Evolutionary conservation across 2,113 vertebrate species (phyloP).

Genomic region (Nibea coibor): DNA sequence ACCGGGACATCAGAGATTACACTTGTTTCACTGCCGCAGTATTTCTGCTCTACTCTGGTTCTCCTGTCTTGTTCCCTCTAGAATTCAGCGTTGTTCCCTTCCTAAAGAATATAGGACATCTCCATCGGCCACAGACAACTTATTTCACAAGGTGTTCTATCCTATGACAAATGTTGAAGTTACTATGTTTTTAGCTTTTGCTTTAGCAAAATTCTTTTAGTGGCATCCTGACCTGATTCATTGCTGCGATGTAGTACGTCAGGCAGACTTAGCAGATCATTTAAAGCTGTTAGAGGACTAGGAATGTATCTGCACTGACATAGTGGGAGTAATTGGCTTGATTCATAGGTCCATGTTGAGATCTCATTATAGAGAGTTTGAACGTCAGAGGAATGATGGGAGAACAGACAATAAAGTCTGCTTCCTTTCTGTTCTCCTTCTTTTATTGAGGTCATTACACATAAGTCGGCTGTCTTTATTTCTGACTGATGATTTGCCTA

Average conservation of each 20-base stretch:
- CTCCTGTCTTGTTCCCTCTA: conserved; percentile 54
- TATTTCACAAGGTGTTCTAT: conserved; percentile 38
- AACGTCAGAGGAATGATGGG: conserved; percentile 42
- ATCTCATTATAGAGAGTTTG: conserved; percentile 65
- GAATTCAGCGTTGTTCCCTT: conserved; percentile 49
- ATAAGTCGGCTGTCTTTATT: conserved; percentile 14
- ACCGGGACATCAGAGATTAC: conserved; percentile 42
- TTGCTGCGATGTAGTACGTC: conserved; percentile 43
- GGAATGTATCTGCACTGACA: conserved; percentile 59
- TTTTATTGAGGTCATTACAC: conserved; percentile 27
- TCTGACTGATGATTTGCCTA: conserved; percentile 33
- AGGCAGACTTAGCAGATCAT: conserved; percentile 50
- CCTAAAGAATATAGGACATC: conserved; percentile 68
- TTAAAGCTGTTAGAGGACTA: conserved; percentile 51
- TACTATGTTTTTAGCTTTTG: conserved; percentile 13
- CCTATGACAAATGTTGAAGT: conserved; percentile 26
- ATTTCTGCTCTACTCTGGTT: conserved; percentile 59
- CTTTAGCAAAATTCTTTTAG: conserved; percentile 16
- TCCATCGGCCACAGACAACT: conserved; percentile 43
- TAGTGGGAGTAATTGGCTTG: conserved; percentile 68
- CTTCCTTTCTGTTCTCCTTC: conserved; percentile 6
- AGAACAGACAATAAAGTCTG: conserved; percentile 35
- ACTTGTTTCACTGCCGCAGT: conserved; percentile 47
- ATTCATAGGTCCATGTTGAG: conserved; percentile 64
- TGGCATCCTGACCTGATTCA: conserved; percentile 38